These are phyloP conservation scores for Caenorhabditis briggsae DNA, from an alignment of 1,140 invertebrate genomes.

Conservation along the genomic window DNA sequence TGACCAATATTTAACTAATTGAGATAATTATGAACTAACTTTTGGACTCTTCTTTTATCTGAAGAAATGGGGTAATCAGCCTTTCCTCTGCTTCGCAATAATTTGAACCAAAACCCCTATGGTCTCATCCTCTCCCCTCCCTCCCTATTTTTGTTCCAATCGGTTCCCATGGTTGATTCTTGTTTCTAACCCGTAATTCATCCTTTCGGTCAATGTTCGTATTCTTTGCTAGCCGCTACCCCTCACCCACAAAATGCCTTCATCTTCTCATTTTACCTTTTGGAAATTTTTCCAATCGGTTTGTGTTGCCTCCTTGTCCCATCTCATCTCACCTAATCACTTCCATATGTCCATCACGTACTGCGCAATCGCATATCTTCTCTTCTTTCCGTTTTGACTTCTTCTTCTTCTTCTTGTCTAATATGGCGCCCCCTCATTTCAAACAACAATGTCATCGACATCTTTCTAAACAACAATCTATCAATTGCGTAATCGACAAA, in stretches of 20 bases:
- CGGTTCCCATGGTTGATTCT: not conserved
- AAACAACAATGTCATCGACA: not conserved
- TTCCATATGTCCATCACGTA: not conserved
- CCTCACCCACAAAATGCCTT: not conserved
- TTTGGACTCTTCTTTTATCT: too few relatives aligned
- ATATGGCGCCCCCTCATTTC: constrained; percentile 11
- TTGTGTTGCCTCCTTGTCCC: not conserved
- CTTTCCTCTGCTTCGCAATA: too few relatives aligned
- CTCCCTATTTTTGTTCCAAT: not conserved
- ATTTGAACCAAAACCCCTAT: too few relatives aligned
- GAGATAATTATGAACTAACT: too few relatives aligned
- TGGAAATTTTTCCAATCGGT: constrained; percentile 7
- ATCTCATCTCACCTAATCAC: constrained; percentile 48
- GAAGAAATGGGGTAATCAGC: too few relatives aligned
- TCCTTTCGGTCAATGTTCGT: constrained; percentile 28
- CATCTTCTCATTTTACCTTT: not conserved
- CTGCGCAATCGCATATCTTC: constrained; percentile 1
- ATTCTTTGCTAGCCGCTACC: not conserved
- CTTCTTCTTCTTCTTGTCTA: not conserved
- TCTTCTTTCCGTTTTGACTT: too few relatives aligned
- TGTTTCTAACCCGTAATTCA: constrained; percentile 29
- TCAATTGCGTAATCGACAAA: constrained; percentile 8
- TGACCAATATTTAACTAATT: too few relatives aligned
- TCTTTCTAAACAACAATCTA: constrained; percentile 6
- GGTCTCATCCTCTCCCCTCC: not conserved